Percentiles rank a stretch among this genome's conserved stretches.
phyloP scores from a whole-genome alignment of 2,888 invertebrate species.

The Limnephilus auricula region DNA sequence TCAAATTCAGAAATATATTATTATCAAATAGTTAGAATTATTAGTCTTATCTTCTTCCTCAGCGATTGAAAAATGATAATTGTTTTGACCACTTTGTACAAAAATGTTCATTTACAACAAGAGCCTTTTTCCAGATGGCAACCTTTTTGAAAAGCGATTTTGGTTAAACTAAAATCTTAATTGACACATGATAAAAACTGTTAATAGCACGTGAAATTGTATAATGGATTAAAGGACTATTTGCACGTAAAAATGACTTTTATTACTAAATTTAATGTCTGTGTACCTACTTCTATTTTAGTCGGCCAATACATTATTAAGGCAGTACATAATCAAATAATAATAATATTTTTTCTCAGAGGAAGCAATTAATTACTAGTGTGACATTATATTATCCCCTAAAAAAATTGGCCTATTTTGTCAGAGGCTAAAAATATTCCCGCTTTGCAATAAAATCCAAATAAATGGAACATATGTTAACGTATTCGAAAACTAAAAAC shows the following conservation, averaged over 20 bases:
- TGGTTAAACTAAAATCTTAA: background rate
- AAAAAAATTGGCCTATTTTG: too few relatives aligned
- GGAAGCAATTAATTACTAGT: too few relatives aligned
- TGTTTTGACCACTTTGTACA: background rate
- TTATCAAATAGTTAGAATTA: too few relatives aligned
- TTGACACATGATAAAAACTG: conserved; percentile 54
- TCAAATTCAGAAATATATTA: too few relatives aligned
- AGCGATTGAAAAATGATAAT: background rate
- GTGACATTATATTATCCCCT: too few relatives aligned
- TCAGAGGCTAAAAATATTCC: too few relatives aligned
- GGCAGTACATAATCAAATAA: too few relatives aligned
- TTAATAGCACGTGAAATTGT: conserved; percentile 58
- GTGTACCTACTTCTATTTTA: background rate
- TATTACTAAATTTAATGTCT: background rate
- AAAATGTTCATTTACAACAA: background rate
- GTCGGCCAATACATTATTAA: background rate
- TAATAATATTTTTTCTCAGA: too few relatives aligned
- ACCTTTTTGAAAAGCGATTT: background rate
- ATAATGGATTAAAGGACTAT: conserved; percentile 58
- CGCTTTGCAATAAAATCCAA: too few relatives aligned
- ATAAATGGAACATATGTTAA: too few relatives aligned
- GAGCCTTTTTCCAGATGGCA: background rate
- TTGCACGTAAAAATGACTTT: conserved; percentile 50
- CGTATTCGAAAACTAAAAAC: too few relatives aligned
- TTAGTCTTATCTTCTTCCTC: too few relatives aligned